These are phyloP conservation scores for Pleuronectes platessa DNA, from an alignment of 2,113 vertebrate species.

Conservation along the genomic window DNA sequence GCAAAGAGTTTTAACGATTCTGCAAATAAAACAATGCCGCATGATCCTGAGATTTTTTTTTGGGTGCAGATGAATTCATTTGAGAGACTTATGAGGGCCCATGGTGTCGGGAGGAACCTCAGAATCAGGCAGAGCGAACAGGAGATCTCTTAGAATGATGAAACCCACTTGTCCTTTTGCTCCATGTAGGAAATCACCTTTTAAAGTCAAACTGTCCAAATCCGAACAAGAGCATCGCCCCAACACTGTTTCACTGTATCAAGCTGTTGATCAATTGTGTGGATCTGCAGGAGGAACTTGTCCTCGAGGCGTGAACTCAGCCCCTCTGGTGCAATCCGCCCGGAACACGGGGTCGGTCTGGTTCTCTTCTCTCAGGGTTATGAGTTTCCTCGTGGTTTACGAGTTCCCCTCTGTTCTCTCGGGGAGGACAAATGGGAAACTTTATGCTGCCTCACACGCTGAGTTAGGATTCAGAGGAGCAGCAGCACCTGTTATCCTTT, in stretches of 20 bases:
- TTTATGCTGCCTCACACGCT: slow-evolving; percentile 10
- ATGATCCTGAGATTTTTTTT: not conserved
- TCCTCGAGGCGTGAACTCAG: not conserved
- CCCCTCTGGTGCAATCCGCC: slow-evolving; percentile 1
- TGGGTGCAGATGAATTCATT: too few species aligned
- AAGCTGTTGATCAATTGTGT: not conserved
- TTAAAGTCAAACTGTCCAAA: not conserved
- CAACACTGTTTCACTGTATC: not conserved
- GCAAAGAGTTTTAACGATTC: not conserved
- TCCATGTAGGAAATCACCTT: not conserved
- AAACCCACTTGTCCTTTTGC: not conserved
- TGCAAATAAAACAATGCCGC: slow-evolving; percentile 15
- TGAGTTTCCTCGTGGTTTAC: slow-evolving; percentile 42
- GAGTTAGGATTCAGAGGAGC: slow-evolving; percentile 28
- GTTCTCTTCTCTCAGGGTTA: slow-evolving; percentile 28
- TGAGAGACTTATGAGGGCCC: not conserved
- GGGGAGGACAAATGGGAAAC: slow-evolving; percentile 34
- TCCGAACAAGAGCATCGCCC: not conserved
- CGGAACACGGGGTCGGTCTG: slow-evolving; percentile 3
- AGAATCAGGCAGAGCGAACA: not conserved
- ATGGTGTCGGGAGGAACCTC: not conserved
- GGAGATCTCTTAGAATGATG: not conserved
- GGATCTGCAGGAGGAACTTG: slow-evolving; percentile 1
- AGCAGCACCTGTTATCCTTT: slow-evolving; percentile 17
- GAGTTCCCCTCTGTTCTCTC: slow-evolving; percentile 35